Conservation (phyloP, 2,888 invertebrate genomes). For the Cristatella mucedo region DNA sequence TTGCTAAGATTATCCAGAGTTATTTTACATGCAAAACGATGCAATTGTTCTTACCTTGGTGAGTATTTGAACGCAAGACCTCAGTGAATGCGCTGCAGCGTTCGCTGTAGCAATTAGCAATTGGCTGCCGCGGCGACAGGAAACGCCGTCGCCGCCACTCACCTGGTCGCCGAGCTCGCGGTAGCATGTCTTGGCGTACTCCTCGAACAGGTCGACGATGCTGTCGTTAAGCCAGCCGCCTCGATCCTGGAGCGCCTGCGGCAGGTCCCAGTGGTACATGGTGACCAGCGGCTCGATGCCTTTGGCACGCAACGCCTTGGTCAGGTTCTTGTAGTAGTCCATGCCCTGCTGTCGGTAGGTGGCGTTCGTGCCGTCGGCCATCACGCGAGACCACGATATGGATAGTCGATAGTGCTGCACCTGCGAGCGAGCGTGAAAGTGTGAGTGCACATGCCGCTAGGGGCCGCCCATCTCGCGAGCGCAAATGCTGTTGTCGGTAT, state of each 20-base stretch:
- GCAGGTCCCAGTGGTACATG: slow-evolving; percentile 36
- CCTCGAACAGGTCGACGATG: slow-evolving; percentile 18
- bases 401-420: slow-evolving; percentile 21
- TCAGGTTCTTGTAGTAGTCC: slow-evolving; percentile 56
- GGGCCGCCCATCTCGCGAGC: no score
- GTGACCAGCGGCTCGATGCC: slow-evolving; percentile 45
- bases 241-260: slow-evolving; percentile 18
- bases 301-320: slow-evolving; percentile 48
- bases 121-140: no score
- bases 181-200: slow-evolving; percentile 21
- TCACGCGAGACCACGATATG: slow-evolving; percentile 52
- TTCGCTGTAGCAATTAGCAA: no score
- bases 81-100: no score
- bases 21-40: no score
- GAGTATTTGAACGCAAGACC: no score
- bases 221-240: slow-evolving; percentile 25
- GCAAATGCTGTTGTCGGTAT: no score
- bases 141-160: no score
- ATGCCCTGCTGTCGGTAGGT: slow-evolving; percentile 49
- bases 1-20: no score
- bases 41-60: no score
- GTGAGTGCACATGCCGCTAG: no score
- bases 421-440: no score
- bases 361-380: slow-evolving; percentile 44
- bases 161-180: slow-evolving; percentile 21